Percentiles rank a stretch among this genome's conserved stretches.
Conservation (phyloP, 2,113 vertebrate genomes). For the Microtus richardsoni region DNA sequence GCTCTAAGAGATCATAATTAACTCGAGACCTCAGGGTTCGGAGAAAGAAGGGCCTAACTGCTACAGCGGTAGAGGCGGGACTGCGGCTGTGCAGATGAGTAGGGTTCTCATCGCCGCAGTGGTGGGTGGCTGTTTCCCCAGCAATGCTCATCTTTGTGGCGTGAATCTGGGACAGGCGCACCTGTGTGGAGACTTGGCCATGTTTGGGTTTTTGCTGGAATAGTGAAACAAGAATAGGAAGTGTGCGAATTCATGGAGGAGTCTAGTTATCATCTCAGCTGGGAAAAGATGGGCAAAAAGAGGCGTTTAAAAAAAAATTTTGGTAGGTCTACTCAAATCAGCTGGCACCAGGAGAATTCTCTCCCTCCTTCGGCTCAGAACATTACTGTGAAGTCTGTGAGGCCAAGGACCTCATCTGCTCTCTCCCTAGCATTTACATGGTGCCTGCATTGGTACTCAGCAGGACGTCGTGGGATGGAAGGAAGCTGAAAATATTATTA, state of each 20-base stretch:
- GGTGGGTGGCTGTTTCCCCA: neutral
- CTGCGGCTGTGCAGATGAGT: neutral
- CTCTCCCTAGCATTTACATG: neutral
- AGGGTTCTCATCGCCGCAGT: neutral
- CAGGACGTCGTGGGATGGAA: neutral
- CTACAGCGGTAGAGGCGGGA: neutral
- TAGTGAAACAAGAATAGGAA: neutral
- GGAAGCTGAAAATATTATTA: neutral
- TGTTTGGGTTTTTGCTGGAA: neutral
- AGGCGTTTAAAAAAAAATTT: neutral
- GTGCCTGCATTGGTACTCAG: neutral
- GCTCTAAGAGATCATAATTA: neutral
- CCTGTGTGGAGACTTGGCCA: neutral
- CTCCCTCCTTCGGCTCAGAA: too few relatives aligned
- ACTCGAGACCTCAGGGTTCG: neutral
- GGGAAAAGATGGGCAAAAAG: neutral
- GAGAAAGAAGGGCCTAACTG: neutral
- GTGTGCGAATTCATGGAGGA: neutral
- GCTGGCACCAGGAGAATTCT: too few relatives aligned
- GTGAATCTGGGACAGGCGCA: neutral
- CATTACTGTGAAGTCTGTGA: neutral
- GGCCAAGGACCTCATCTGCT: neutral
- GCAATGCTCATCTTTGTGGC: neutral
- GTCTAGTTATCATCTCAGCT: neutral
- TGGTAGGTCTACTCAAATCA: neutral